Percentiles rank a stretch among this genome's conserved stretches.
Conservation (phyloP, 2,113 vertebrate species). For the Engystomops pustulosus region DNA sequence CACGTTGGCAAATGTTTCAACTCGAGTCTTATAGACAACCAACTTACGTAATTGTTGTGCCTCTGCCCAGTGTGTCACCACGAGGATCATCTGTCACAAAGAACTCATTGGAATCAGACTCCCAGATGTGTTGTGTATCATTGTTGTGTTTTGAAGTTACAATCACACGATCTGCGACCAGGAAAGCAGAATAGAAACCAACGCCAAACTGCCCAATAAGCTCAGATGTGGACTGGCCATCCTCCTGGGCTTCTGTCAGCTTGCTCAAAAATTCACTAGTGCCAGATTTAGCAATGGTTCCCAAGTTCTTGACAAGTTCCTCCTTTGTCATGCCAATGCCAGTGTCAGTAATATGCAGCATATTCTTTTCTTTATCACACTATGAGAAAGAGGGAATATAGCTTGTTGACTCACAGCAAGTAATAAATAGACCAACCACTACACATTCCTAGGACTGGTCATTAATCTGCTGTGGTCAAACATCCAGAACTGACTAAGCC, state of each 20-base stretch:
- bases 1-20: too few species aligned
- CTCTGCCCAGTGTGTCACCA: conserved; percentile 91
- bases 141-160: conserved; percentile 98
- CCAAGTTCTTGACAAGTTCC: conserved; percentile 93
- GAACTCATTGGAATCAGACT: conserved; percentile 96
- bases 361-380: conserved; percentile 98
- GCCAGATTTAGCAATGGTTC: conserved; percentile 97
- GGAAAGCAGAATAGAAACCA: conserved; percentile 98
- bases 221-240: conserved; percentile 94
- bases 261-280: conserved; percentile 97
- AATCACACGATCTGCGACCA: conserved; percentile 96
- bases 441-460: too few species aligned
- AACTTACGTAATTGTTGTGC: conserved; percentile 94
- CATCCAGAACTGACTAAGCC: too few species aligned
- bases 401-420: too few species aligned
- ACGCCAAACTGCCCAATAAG: conserved; percentile 98
- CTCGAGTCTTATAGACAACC: background rate
- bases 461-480: too few species aligned
- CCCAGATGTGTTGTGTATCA: conserved; percentile 97
- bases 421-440: too few species aligned
- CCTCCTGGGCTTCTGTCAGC: conserved; percentile 90
- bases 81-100: conserved; percentile 92
- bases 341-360: conserved; percentile 97
- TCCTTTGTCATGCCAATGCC: conserved; percentile 98
- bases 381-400: conserved; percentile 63